phyloP scores from a whole-genome alignment of 2,113 vertebrate species.

The Periophthalmus modestus region DNA sequence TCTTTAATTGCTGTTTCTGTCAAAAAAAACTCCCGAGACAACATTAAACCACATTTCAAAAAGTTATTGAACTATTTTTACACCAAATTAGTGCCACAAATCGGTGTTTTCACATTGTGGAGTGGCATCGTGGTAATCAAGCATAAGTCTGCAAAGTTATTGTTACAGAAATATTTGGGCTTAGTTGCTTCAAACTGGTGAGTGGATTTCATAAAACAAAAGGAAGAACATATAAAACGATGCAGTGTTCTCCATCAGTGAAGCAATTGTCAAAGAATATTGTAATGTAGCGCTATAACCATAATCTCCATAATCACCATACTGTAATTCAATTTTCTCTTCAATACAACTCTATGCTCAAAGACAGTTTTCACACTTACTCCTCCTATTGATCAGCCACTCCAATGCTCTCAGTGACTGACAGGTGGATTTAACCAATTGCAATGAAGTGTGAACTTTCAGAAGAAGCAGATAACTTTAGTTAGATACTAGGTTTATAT shows the following conservation, averaged over 20 bases:
- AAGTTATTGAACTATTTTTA: neutral
- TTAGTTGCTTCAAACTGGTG: neutral
- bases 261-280: no score
- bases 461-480: no score
- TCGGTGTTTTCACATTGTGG: neutral
- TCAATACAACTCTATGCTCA: no score
- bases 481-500: no score
- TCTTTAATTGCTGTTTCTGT: constrained; percentile 4
- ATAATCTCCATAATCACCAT: no score
- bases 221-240: neutral
- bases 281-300: no score
- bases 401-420: no score
- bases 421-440: no score
- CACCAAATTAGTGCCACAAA: neutral
- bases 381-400: no score
- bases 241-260: neutral
- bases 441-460: no score
- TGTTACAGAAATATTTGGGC: neutral
- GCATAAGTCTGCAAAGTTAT: neutral
- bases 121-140: neutral
- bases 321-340: no score
- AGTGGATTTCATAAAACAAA: neutral
- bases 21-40: neutral
- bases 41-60: constrained; percentile 6
- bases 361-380: no score